A percentile compares a stretch with the other conserved stretches of the same genome.
Evolutionary conservation across 2,797 vertebrate species (phyloP).

Genomic region (Coregonus sp.): DNA sequence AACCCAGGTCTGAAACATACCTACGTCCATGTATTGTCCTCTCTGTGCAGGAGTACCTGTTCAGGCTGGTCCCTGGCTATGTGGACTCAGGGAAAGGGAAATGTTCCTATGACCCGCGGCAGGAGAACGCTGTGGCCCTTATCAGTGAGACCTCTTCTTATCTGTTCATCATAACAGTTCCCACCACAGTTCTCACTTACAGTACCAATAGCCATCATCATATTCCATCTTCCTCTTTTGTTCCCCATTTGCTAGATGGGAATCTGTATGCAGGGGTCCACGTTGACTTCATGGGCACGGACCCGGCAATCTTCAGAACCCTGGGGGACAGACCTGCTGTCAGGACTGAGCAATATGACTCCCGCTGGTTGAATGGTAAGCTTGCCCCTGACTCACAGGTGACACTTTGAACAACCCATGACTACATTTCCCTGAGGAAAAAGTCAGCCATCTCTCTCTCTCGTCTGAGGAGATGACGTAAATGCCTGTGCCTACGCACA

Average conservation of each 20-base stretch:
- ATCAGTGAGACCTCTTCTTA: conserved; percentile 59
- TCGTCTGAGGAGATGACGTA: too few species aligned
- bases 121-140: conserved; percentile 67
- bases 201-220: not conserved
- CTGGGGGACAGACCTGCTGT: conserved; percentile 69
- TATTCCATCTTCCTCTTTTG: not conserved
- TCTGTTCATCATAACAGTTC: not conserved
- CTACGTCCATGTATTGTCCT: not conserved
- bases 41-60: conserved; percentile 69
- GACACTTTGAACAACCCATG: too few species aligned
- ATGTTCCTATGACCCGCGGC: conserved; percentile 74
- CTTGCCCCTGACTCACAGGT: not conserved
- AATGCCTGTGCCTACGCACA: too few species aligned
- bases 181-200: not conserved
- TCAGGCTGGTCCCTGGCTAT: conserved; percentile 67
- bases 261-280: conserved; percentile 75
- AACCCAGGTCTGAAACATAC: not conserved
- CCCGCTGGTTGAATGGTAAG: conserved; percentile 74
- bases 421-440: too few species aligned
- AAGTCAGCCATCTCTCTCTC: not conserved
- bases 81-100: conserved; percentile 74
- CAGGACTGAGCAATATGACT: conserved; percentile 75
- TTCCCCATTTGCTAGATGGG: conserved; percentile 56
- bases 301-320: conserved; percentile 73
- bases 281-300: conserved; percentile 77